Conservation (phyloP, 2,113 vertebrate species). For the Rhinogobius similis region DNA sequence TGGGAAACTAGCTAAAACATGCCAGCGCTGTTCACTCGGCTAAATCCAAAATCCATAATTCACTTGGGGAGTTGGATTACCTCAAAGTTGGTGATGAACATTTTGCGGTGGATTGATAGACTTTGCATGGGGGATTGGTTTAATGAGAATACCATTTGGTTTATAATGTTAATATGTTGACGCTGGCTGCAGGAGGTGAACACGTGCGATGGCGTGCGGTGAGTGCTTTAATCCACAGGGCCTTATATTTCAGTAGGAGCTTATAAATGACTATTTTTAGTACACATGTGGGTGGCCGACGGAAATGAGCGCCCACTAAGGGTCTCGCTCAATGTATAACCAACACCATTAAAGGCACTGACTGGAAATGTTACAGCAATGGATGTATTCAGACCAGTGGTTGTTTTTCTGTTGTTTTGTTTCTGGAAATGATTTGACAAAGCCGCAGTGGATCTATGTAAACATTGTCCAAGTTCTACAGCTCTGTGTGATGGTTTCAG, state of each 20-base stretch:
- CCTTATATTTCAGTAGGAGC: constrained; percentile 25
- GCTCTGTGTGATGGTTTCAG: no score
- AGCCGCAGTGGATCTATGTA: neutral
- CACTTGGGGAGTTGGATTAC: constrained; percentile 59
- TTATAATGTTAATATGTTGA: constrained; percentile 36
- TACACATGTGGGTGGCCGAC: constrained; percentile 41
- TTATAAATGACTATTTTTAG: constrained; percentile 25
- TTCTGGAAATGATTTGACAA: neutral
- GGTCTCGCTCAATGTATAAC: constrained; percentile 28
- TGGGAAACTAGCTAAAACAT: constrained; percentile 66
- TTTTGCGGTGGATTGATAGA: constrained; percentile 43
- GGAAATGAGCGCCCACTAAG: constrained; percentile 31
- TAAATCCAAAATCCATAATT: constrained; percentile 51
- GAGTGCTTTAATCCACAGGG: constrained; percentile 35
- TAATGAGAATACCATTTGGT: constrained; percentile 42
- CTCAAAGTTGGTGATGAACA: constrained; percentile 54
- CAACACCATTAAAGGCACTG: neutral
- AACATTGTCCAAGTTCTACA: neutral
- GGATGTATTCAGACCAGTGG: neutral
- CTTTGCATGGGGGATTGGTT: constrained; percentile 24
- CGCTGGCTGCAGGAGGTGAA: constrained; percentile 41
- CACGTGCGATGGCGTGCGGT: constrained; percentile 27
- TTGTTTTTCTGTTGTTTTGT: neutral
- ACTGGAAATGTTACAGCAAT: neutral
- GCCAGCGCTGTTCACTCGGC: constrained; percentile 45